phyloP scores from a whole-genome alignment of 1,140 invertebrate genomes.

The Marisa cornuarietis region DNA sequence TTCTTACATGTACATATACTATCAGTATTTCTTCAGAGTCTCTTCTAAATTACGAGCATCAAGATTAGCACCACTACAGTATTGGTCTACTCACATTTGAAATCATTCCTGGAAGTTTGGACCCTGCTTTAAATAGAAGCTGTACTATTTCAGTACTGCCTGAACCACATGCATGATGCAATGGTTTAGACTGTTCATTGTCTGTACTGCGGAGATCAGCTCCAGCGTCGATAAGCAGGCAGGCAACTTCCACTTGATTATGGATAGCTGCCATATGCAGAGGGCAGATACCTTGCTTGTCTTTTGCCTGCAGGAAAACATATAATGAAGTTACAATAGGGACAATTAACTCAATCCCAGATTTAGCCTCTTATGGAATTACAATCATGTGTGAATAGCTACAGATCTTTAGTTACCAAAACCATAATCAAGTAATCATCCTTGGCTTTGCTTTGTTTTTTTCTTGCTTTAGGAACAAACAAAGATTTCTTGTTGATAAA shows the following conservation, averaged over 20 bases:
- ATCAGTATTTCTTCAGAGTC: too few species aligned
- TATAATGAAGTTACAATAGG: slow-evolving; percentile 7
- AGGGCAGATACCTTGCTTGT: slow-evolving; percentile 72
- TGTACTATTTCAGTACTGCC: slow-evolving; percentile 62
- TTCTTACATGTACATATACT: too few species aligned
- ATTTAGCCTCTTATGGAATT: too few species aligned
- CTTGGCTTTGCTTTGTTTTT: too few species aligned
- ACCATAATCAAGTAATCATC: too few species aligned
- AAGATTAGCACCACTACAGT: background rate
- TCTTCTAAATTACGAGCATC: too few species aligned
- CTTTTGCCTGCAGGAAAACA: slow-evolving; percentile 53
- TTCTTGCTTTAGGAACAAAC: too few species aligned
- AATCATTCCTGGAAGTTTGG: slow-evolving; percentile 42
- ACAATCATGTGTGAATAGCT: too few species aligned
- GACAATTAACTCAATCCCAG: too few species aligned
- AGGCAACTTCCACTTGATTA: slow-evolving; percentile 78
- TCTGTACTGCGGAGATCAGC: slow-evolving; percentile 71
- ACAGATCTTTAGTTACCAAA: too few species aligned
- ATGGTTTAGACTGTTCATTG: slow-evolving; percentile 64
- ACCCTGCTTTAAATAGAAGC: slow-evolving; percentile 59
- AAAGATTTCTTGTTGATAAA: too few species aligned
- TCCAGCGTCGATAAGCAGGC: slow-evolving; percentile 76
- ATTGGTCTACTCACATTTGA: slow-evolving; percentile 44
- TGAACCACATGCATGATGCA: slow-evolving; percentile 65
- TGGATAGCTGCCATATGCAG: slow-evolving; percentile 84